Percentiles rank a stretch among this genome's conserved stretches.
Evolutionary conservation across 2,888 invertebrate species (phyloP).

Genomic region (Drosophila seclusa): DNA sequence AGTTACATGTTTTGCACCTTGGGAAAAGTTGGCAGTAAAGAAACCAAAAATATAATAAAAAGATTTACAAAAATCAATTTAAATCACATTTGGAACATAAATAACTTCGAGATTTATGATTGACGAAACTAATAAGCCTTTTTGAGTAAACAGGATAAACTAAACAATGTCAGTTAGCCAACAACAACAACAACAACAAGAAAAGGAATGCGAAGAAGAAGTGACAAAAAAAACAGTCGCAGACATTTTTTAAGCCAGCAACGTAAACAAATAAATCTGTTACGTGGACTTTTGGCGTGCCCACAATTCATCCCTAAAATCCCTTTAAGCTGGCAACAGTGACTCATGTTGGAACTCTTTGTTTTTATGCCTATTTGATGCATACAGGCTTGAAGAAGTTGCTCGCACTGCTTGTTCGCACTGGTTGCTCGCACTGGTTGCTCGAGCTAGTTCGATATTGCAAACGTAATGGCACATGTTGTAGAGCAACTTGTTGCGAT

Average conservation of each 20-base stretch:
- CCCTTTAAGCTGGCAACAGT: background rate
- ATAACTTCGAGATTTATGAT: background rate
- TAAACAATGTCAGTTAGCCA: background rate
- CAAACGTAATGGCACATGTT: background rate
- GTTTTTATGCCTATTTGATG: background rate
- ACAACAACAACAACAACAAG: background rate
- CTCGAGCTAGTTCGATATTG: background rate
- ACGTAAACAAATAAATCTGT: slow-evolving; percentile 60
- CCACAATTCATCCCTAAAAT: background rate
- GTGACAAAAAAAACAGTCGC: slow-evolving; percentile 1
- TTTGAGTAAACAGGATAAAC: background rate
- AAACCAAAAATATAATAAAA: background rate
- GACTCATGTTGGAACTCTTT: background rate
- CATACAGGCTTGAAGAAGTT: background rate
- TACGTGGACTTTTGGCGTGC: slow-evolving; percentile 19
- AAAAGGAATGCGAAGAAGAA: slow-evolving; percentile 7
- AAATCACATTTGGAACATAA: background rate
- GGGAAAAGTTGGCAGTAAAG: background rate
- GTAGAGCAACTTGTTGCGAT: slow-evolving; percentile 17
- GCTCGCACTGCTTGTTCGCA: background rate
- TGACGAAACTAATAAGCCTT: background rate
- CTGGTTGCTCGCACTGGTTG: background rate
- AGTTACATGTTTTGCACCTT: background rate
- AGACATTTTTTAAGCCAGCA: slow-evolving; percentile 29
- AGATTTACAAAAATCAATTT: background rate